Evolutionary conservation across 2,797 vertebrate species (phyloP), one percentile per base, ranked within the genome.

Genomic region (Melanogrammus aeglefinus): DNA sequence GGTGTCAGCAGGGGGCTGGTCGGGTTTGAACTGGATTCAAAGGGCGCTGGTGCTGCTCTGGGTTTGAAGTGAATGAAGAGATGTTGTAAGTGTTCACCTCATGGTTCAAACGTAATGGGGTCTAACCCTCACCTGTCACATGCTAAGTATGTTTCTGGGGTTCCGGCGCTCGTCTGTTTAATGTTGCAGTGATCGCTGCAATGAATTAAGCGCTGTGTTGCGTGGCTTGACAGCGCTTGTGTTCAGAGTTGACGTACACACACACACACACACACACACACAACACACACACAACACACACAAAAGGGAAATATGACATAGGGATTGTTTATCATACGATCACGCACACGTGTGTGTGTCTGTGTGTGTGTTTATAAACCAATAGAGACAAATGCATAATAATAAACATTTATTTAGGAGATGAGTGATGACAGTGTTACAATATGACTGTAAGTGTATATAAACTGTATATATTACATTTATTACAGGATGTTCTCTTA

Each of bases 401-500:
- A 77, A 80, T 82, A 80, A 78, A 79, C 57, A 80, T 90, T 86
- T 84, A 86, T 91, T 92, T 83, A 86, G 83, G 85, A 84, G 77
- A 87, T 81, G 12, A 87, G 86, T 77, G 72, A 88, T 63, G 38
- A 77, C 79, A 77, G 77, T 82, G 86, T 82, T 88, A 89, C 76
- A 84, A 77, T 85, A 87, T 83, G 63, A 76, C 78, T 82, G 41
- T 44, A 44, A 44, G 84, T 47, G 79, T 71, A 63, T 63, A 63
- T 63, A 63, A 63, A 63, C 71, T 73, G 51, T 85, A 35, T 63
- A 72, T 47, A 44, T 75, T 38, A 38, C 27, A 57, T 86, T 83
- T 57, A 66, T 78, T 4, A 31, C 31, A 51, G 73, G 16, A 63
- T 63, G 6, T 63, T 63, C 8, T 63, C 57, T 63, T 63, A n/a